Percentiles rank a stretch among this genome's conserved stretches.
These are phyloP conservation scores for Melanotaenia pygmaea DNA, from an alignment of 2,797 vertebrate genomes.

Conservation along the genomic window DNA sequence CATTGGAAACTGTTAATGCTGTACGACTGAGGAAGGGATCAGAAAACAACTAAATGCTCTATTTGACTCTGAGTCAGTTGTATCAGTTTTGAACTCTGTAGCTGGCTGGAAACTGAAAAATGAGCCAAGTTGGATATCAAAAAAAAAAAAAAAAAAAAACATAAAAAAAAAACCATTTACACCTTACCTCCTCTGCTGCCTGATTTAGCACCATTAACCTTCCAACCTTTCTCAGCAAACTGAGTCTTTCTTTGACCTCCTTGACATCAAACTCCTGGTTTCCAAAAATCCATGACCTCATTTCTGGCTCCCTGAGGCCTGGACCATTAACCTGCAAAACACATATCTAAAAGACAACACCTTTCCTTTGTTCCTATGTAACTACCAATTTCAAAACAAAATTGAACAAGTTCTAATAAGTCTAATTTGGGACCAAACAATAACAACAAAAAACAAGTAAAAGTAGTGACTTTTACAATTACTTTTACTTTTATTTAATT, in stretches of 20 bases:
- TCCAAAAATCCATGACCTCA: slow-evolving; percentile 51
- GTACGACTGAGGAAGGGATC: neutral
- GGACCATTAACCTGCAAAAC: slow-evolving; percentile 42
- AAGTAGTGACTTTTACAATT: neutral
- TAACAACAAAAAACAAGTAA: neutral
- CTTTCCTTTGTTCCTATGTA: slow-evolving; percentile 8
- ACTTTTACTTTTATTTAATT: neutral
- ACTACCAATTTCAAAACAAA: slow-evolving; percentile 8
- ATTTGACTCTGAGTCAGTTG: slow-evolving; percentile 9
- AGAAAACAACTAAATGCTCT: slow-evolving; percentile 1
- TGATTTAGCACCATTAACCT: slow-evolving; percentile 66
- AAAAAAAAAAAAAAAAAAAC: slow-evolving; percentile 31
- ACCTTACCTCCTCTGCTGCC: slow-evolving; percentile 35
- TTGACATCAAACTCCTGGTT: slow-evolving; percentile 36
- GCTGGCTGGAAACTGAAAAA: slow-evolving; percentile 50
- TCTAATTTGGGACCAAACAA: neutral
- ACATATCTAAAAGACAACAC: neutral
- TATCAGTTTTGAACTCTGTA: slow-evolving; percentile 30
- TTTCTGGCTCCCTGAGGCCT: slow-evolving; percentile 49
- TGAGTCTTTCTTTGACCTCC: slow-evolving; percentile 46
- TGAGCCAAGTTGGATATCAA: slow-evolving; percentile 51
- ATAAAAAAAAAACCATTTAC: slow-evolving; percentile 24
- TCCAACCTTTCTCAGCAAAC: slow-evolving; percentile 30
- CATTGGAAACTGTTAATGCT: neutral
- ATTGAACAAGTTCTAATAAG: neutral